Base-by-base conservation (phyloP, 2,888 invertebrate species). In the Schrankia costaestrigalis region DNA sequence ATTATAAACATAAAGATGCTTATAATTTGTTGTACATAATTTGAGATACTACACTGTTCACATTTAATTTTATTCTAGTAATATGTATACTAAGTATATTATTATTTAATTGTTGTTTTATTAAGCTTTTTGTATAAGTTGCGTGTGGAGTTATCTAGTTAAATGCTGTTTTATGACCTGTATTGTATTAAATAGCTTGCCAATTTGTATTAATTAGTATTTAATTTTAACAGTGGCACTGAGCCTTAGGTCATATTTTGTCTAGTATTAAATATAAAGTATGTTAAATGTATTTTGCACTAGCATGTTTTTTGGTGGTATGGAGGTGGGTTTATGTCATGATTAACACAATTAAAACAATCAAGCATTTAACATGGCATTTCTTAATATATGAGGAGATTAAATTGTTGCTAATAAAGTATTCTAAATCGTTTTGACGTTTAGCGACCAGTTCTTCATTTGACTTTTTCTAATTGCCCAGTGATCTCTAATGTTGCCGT, bases 301-400 rank as follows among this genome's bases (percentile, higher is more conserved):
- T 64, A 58, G 78, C 79, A 81, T 80, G 77, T 61, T 64, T 31
- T 53, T 40, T 68, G 69, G 73, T 79, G 78, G 76, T 72, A 68
- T 58, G 78, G 81, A 71, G 84, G 84, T 86, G 86, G 86, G 85
- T 85, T 86, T 84, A 85, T 85, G 84, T 80, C 58, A 72, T 78
- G 57, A 72, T 76, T 84, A 84, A 82, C 78, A 78, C 63, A 49
- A 60, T 43, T 52, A 41, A 45, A 50, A 31, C 48, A 48, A 23
- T 11, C 35, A 40, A 54, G 65, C 71, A 66, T 70, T 70, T 78
- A 80, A 78, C 73, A 71, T 58, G 58, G 49, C 52, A 47, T 46
- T 45, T 57, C 60, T 61, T 71, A 63, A 70, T 64, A 62, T 69
- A 61, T 56, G 62, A 71, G 72, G 78, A 71, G 63, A 39, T n/a